Conservation (phyloP, 2,888 invertebrate species). For the Aleiodes testaceus region DNA sequence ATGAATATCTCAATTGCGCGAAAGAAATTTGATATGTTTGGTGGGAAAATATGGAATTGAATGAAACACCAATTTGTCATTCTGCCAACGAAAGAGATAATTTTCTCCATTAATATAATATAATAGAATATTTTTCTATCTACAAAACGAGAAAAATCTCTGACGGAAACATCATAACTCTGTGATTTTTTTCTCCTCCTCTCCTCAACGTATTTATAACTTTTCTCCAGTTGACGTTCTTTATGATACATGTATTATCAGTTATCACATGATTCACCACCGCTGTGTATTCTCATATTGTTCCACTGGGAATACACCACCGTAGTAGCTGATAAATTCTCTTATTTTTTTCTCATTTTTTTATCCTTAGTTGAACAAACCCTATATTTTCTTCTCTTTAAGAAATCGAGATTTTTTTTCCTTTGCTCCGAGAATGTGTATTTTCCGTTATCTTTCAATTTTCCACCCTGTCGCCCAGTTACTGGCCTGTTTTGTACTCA, state of each 20-base stretch:
- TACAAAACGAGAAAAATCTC: neutral
- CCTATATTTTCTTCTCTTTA: neutral
- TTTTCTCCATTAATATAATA: neutral
- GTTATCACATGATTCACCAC: neutral
- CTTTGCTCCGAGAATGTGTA: neutral
- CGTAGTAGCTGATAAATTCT: neutral
- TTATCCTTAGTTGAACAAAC: neutral
- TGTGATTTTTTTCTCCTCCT: neutral
- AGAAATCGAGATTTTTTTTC: neutral
- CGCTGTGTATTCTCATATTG: neutral
- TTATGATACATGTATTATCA: neutral
- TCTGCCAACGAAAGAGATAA: no score
- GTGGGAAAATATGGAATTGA: no score
- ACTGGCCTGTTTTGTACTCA: slow-evolving; percentile 1
- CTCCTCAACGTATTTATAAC: neutral
- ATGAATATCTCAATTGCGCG: no score
- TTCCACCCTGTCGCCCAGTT: slow-evolving; percentile 10
- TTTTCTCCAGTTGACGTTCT: neutral
- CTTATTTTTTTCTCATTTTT: neutral
- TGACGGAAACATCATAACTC: neutral
- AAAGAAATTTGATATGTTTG: no score
- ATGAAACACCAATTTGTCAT: no score
- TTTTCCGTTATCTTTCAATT: slow-evolving; percentile 31
- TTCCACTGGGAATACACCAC: neutral
- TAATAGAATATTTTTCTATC: neutral